Evolutionary conservation across 1,140 invertebrate species (phyloP).

Genomic region (Pseudoatta argentina): DNA sequence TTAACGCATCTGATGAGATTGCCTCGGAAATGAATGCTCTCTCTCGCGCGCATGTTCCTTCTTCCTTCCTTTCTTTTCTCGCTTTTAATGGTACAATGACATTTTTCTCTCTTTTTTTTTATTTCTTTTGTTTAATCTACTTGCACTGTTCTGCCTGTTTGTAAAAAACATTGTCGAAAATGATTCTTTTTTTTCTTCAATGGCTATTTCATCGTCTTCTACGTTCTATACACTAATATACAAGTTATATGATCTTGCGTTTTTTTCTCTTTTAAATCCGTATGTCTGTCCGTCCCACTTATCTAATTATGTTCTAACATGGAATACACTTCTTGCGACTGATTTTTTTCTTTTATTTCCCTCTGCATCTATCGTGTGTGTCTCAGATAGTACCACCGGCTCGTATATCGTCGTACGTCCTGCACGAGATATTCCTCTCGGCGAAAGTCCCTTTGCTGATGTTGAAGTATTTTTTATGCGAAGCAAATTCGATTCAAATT

Average conservation of each 20-base stretch:
- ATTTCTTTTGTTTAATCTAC: slow-evolving; percentile 75
- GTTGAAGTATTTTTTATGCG: background rate
- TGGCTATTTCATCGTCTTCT: slow-evolving; percentile 85
- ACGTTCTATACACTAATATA: slow-evolving; percentile 87
- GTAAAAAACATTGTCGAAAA: slow-evolving; percentile 87
- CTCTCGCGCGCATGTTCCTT: slow-evolving; percentile 44
- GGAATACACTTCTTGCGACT: slow-evolving; percentile 79
- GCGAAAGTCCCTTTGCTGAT: background rate
- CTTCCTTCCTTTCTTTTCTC: slow-evolving; percentile 53
- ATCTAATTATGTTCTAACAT: slow-evolving; percentile 82
- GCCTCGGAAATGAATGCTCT: slow-evolving; percentile 65
- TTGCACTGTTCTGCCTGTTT: slow-evolving; percentile 84
- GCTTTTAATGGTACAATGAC: slow-evolving; percentile 72
- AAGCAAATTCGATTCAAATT: background rate
- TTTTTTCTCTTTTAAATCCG: slow-evolving; percentile 72
- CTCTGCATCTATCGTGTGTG: slow-evolving; percentile 70
- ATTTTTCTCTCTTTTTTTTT: slow-evolving; percentile 66
- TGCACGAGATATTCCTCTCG: background rate
- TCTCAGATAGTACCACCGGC: slow-evolving; percentile 77
- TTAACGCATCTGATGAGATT: slow-evolving; percentile 51
- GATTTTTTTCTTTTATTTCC: slow-evolving; percentile 70
- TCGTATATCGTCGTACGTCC: slow-evolving; percentile 68
- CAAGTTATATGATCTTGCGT: slow-evolving; percentile 85
- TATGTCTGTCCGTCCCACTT: slow-evolving; percentile 84
- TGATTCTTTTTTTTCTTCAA: slow-evolving; percentile 82